phyloP scores from a whole-genome alignment of 2,888 invertebrate genomes.

The Thera obeliscata region DNA sequence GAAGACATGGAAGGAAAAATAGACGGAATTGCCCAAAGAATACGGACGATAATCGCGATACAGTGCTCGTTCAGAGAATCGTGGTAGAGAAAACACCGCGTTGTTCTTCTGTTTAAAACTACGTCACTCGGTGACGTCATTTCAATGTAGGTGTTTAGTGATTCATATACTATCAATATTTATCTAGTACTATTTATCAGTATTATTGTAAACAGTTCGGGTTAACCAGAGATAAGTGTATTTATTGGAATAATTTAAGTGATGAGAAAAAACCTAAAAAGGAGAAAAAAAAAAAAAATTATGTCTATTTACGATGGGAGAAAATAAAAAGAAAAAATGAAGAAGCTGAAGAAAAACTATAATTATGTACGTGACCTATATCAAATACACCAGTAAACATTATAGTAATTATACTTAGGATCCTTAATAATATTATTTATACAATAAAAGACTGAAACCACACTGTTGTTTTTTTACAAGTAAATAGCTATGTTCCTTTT shows the following conservation, averaged over 20 bases:
- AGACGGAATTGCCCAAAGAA: slow-evolving; percentile 10
- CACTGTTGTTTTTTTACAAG: too few relatives aligned
- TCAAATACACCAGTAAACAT: too few relatives aligned
- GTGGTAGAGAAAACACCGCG: slow-evolving; percentile 33
- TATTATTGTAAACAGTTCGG: not conserved
- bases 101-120: slow-evolving; percentile 33
- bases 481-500: too few relatives aligned
- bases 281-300: not conserved
- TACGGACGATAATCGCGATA: slow-evolving; percentile 36
- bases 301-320: too few relatives aligned
- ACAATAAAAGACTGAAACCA: too few relatives aligned
- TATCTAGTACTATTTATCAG: not conserved
- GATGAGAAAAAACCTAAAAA: not conserved
- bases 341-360: too few relatives aligned
- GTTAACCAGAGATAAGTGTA: too few relatives aligned
- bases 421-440: too few relatives aligned
- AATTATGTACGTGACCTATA: too few relatives aligned
- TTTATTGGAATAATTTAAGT: too few relatives aligned
- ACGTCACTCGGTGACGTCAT: not conserved
- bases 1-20: slow-evolving; percentile 24
- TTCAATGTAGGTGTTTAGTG: not conserved
- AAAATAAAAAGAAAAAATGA: too few relatives aligned
- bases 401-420: too few relatives aligned
- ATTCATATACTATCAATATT: not conserved
- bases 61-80: slow-evolving; percentile 33